Conservation (phyloP, 2,113 vertebrate genomes). For the Caretta caretta region DNA sequence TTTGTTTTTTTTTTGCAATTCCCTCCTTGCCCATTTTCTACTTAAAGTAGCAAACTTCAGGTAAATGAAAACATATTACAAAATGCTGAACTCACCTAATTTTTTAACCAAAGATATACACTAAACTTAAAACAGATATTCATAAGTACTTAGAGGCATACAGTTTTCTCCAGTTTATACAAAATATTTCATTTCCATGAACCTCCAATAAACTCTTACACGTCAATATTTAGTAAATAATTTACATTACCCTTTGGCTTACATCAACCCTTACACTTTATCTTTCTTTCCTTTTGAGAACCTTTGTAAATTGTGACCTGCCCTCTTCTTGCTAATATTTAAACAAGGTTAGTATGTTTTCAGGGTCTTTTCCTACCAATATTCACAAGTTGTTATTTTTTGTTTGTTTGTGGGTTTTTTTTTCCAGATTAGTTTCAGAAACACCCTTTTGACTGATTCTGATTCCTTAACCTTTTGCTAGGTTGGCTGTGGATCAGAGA, state of each 20-base stretch:
- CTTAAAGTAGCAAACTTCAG: neutral
- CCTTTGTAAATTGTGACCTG: neutral
- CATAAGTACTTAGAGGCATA: neutral
- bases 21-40: neutral
- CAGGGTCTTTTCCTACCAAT: neutral
- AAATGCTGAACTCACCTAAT: neutral
- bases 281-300: neutral
- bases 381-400: neutral
- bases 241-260: neutral
- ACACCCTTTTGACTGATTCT: neutral
- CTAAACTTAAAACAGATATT: constrained; percentile 4
- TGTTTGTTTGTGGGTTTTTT: neutral
- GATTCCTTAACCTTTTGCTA: neutral
- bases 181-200: neutral
- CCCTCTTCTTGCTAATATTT: neutral
- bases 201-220: neutral
- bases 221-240: neutral
- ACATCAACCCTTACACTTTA: neutral
- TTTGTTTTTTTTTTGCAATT: neutral
- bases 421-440: neutral
- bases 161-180: neutral
- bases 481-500: neutral
- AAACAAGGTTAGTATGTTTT: neutral
- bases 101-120: neutral
- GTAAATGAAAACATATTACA: neutral